These are phyloP conservation scores for Hololepta plana DNA, from an alignment of 2,888 invertebrate genomes.

Conservation along the genomic window DNA sequence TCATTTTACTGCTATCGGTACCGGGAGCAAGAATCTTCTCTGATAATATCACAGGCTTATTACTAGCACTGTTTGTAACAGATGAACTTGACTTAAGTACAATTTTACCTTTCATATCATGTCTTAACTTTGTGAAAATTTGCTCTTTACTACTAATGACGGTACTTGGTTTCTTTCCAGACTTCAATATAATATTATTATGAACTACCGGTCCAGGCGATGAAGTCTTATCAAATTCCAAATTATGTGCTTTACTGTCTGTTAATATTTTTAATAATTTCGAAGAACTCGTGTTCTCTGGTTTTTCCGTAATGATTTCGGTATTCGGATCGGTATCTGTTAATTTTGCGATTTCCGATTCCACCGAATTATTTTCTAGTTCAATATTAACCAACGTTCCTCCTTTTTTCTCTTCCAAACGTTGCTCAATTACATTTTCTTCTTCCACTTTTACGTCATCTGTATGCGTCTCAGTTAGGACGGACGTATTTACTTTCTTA, in stretches of 20 bases:
- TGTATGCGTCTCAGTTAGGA: too few species aligned
- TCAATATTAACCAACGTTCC: neutral
- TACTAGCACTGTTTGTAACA: slow-evolving; percentile 8
- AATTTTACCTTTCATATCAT: slow-evolving; percentile 11
- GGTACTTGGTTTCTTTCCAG: too few species aligned
- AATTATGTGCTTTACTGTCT: slow-evolving; percentile 16
- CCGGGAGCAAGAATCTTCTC: slow-evolving; percentile 19
- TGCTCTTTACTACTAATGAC: slow-evolving; percentile 2
- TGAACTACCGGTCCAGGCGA: neutral
- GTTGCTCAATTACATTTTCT: neutral
- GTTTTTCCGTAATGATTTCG: slow-evolving; percentile 9
- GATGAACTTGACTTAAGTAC: slow-evolving; percentile 10
- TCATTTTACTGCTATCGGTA: too few species aligned
- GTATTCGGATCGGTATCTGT: slow-evolving; percentile 11
- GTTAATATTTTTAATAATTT: slow-evolving; percentile 39
- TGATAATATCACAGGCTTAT: slow-evolving; percentile 22
- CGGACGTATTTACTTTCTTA: too few species aligned
- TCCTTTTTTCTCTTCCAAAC: neutral
- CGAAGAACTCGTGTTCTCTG: slow-evolving; percentile 29
- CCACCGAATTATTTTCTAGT: slow-evolving; percentile 18
- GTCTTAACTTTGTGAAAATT: slow-evolving; percentile 3
- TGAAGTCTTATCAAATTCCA: neutral
- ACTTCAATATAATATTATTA: too few species aligned
- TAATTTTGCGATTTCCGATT: slow-evolving; percentile 14
- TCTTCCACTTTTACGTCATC: too few species aligned